phyloP scores from a whole-genome alignment of 2,797 vertebrate species.

The Scleropages formosus region DNA sequence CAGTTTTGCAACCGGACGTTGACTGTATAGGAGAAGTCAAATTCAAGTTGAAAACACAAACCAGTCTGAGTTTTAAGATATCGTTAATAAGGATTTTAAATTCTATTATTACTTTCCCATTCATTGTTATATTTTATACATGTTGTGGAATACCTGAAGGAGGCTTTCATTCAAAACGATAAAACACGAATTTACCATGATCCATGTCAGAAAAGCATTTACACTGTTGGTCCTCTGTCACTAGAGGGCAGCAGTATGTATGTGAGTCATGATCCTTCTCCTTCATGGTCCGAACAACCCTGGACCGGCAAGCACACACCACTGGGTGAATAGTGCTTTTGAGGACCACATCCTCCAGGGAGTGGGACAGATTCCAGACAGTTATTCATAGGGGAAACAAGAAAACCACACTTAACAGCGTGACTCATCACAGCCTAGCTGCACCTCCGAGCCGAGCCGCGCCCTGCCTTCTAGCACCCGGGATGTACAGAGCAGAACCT shows the following conservation, averaged over 20 bases:
- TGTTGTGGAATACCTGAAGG: too few relatives aligned
- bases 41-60: too few relatives aligned
- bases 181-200: too few relatives aligned
- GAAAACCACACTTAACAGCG: background rate
- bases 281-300: background rate
- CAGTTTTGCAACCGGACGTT: background rate
- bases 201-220: too few relatives aligned
- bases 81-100: too few relatives aligned
- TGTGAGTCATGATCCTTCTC: background rate
- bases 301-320: background rate
- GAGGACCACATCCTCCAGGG: background rate
- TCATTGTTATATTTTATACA: too few relatives aligned
- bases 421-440: background rate
- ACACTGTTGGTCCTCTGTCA: background rate
- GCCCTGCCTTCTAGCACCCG: background rate
- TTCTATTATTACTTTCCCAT: too few relatives aligned
- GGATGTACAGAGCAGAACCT: background rate
- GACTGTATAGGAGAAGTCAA: too few relatives aligned
- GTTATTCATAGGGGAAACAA: conserved; percentile 14
- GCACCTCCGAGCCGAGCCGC: background rate
- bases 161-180: too few relatives aligned
- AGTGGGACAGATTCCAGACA: background rate
- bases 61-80: too few relatives aligned
- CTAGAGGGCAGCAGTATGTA: conserved; percentile 9
- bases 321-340: conserved; percentile 21